Evolutionary conservation across 2,888 invertebrate genomes (phyloP), one percentile per base, ranked within the genome.

Genomic region (Torymus tubicola): DNA sequence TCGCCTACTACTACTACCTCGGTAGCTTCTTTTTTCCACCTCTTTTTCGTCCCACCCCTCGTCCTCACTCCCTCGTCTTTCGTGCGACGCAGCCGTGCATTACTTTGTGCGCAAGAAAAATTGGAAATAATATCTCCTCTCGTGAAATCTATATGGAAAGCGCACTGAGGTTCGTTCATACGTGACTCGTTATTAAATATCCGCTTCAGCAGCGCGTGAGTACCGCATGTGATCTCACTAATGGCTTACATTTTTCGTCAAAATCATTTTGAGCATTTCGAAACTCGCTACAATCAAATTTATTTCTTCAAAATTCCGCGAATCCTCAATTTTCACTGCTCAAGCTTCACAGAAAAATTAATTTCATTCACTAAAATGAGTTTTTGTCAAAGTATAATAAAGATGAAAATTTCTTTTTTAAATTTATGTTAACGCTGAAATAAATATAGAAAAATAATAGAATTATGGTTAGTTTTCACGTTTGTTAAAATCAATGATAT

Each of bases 51-150:
- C 71, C 31, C 72, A 72, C 81, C 60, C 42, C 8, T 42, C 42
- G 42, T 42, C 42, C 42, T 42, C 42, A 42, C 74, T 67, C 74
- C 76, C 65, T 53, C 70, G 53, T 64, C 78, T 65, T 72, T 21
- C 81, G 83, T 42, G 42, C 80, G 77, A 82, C 83, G 80, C 82
- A 79, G 85, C 21, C 69, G 73, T 84, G 86, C 87, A 85, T 86
- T 89, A 89, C 89, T 89, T 89, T 89, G 87, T 87, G 87, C 86
- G 84, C 87, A 88, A 87, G 88, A 89, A 88, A 89, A 89, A 88
- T 89, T 89, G 89, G 89, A 89, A 89, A 89, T 89, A 89, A 89
- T 88, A 89, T 89, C 88, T 89, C 85, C 85, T 88, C 86, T 86
- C 82, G 84, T 78, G 83, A 84, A 87, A 86, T 87, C 78, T 82